phyloP scores from a whole-genome alignment of 1,140 invertebrate genomes.

The Bathynomus jamesi region DNA sequence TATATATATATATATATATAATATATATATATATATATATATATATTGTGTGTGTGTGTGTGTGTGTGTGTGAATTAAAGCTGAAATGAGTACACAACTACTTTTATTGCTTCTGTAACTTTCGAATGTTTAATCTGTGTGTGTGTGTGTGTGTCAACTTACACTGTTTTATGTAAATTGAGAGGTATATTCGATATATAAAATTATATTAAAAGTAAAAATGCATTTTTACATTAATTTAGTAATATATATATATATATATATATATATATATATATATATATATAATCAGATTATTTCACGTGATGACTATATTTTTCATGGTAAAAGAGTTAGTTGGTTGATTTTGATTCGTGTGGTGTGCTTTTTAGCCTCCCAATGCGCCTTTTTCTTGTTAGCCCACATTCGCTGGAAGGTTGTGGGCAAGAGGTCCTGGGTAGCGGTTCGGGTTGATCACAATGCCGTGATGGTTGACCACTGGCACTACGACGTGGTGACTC shows the following conservation, averaged over 20 bases:
- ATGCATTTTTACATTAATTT: neutral
- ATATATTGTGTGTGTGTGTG: too few relatives aligned
- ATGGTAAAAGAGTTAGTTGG: neutral
- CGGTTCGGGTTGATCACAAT: slow-evolving; percentile 25
- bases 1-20: too few relatives aligned
- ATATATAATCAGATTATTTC: neutral
- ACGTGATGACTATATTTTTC: neutral
- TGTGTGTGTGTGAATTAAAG: too few relatives aligned
- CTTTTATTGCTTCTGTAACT: too few relatives aligned
- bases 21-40: too few relatives aligned
- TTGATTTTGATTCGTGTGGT: neutral
- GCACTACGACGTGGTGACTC: slow-evolving; percentile 6
- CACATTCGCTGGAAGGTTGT: slow-evolving; percentile 16
- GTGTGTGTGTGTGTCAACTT: too few relatives aligned
- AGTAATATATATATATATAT: neutral
- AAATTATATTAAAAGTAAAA: neutral
- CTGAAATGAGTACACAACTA: too few relatives aligned
- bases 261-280: slow-evolving; percentile 3
- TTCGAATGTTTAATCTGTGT: too few relatives aligned
- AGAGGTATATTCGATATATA: neutral
- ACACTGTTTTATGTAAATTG: too few relatives aligned
- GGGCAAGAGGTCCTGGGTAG: slow-evolving; percentile 22
- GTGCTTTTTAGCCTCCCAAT: neutral
- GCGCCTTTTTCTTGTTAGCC: neutral
- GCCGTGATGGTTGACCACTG: slow-evolving; percentile 16